Base-by-base conservation (phyloP, 1,140 invertebrate genomes). In the Lamellibrachia luymesi region DNA sequence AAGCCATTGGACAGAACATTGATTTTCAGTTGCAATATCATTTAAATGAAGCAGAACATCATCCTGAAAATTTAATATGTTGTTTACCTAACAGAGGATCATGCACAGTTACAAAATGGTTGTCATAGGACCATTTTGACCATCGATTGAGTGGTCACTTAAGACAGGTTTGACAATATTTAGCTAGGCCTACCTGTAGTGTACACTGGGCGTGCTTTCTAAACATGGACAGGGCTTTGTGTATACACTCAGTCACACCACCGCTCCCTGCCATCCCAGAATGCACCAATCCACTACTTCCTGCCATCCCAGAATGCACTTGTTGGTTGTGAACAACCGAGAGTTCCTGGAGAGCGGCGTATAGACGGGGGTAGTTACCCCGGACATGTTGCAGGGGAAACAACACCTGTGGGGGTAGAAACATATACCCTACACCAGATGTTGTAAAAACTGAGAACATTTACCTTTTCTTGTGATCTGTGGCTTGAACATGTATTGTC, bases 331-430 rank as follows among this genome's bases (percentile, higher is more conserved):
- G 91, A n/a, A 50, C 10, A 17, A 25, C 22, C 13, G 49, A 25
- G 49, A 91, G 91, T 91, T 91, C 91, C 2, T 27, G 49, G 51
- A 91, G 51, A 13, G 91, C 91, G 13, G 91, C 49, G 17, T n/a
- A 25, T 2, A 91, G 49, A 50, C 91, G 49, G 49, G 49, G 49
- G 51, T 91, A 91, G 91, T 91, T 91, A 50, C 91, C 91, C 49
- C 91, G 91, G 17, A 91, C 91, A 51, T 91, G 91, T 91, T 91
- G 91, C 1, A 91, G 27, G 13, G 91, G 91, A 91, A 91, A 91
- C 51, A 91, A 91, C 49, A 51, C 91, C 91, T 91, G 91, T 38
- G 17, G 64, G 52, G 64, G 17, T 22, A 17, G 4, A 22, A 80
- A 22, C 7, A 22, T 22, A 80, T 17, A 80, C 38, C 38, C 38